Evolutionary conservation across 1,140 invertebrate species (phyloP), one percentile per base, ranked within the genome.

Genomic region (Zaprionus kolodkinae): DNA sequence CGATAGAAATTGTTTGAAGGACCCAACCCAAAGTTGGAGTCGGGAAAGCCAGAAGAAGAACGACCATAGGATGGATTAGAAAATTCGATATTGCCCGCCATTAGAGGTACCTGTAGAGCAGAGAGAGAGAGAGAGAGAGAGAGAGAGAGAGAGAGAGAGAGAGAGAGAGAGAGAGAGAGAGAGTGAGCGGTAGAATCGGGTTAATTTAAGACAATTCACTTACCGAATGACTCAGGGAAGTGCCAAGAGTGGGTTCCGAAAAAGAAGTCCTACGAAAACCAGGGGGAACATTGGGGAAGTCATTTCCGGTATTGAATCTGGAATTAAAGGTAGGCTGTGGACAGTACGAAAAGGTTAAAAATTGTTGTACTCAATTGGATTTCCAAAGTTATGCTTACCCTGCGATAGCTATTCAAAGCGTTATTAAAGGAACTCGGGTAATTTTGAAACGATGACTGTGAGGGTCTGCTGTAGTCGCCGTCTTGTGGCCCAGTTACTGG

Each of bases 1-100:
- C 84, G 84, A 25, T 57, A 55, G 15, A 75, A 87, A 36, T 80
- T 83, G 25, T 55, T 75, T 6, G 67, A 69, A 3, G 72, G 63
- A 11, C 59, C 55, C 11, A 13, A 54, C 10, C 12, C 45, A 5
- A 70, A 68, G 13, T 40, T 33, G 21, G 21, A 25, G 6, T 17
- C 36, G 12, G n/a, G 15, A 25, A 59, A 59, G 2, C 54, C 43
- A 15, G 9, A 5, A 21, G 55, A 54, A 50, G 25, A 45, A 17
- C 21, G 15, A 45, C 25, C 21, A 15, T 57, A 21, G 21, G 21
- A 38, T 2, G 54, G 21, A 30, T 17, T 12, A 6, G 43, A 50
- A 15, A 17, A 33, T 12, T 9, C 15, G 2, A 21, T 6, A 40
- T 40, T 6, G 33, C 65, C 15, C 21, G 56, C 33, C 21, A 55